Percentiles rank a stretch among this genome's conserved stretches.
Conservation (phyloP, 2,888 invertebrate genomes). For the Apantesis nais region DNA sequence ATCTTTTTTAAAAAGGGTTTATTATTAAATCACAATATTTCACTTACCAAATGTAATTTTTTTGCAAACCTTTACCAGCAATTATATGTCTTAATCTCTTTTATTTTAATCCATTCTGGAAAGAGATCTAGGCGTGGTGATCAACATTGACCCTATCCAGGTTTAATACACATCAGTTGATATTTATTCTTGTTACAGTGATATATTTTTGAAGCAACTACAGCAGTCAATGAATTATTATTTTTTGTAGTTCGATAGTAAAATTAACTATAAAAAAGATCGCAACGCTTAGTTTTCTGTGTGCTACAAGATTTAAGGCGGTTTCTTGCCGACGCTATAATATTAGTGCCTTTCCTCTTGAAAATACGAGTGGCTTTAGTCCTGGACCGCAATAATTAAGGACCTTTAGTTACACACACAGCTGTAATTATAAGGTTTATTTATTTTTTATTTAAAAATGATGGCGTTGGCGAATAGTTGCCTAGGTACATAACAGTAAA, state of each 20-base stretch:
- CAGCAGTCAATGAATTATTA: background rate
- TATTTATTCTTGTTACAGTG: background rate
- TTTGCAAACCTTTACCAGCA: background rate
- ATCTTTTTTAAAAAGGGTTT: too few species aligned
- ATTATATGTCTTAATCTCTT: too few species aligned
- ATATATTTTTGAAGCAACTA: background rate
- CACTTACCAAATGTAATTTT: background rate
- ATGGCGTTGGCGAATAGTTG: background rate
- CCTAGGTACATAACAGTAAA: background rate
- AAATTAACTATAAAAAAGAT: background rate
- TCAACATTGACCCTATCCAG: background rate
- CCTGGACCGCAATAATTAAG: conserved; percentile 42
- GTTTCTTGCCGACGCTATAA: conserved; percentile 41
- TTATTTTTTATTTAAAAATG: conserved; percentile 12
- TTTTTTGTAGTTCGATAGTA: background rate
- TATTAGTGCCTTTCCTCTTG: conserved; percentile 45
- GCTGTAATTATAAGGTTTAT: conserved; percentile 17
- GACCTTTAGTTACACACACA: conserved; percentile 20
- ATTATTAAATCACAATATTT: too few species aligned
- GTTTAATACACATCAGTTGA: background rate
- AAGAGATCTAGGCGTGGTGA: background rate
- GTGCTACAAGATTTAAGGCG: conserved; percentile 19
- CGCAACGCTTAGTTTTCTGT: conserved; percentile 10
- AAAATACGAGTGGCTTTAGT: conserved; percentile 44
- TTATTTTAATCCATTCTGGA: background rate